These are phyloP conservation scores for Temnothorax longispinosus DNA, from an alignment of 1,140 invertebrate genomes.

Conservation along the genomic window DNA sequence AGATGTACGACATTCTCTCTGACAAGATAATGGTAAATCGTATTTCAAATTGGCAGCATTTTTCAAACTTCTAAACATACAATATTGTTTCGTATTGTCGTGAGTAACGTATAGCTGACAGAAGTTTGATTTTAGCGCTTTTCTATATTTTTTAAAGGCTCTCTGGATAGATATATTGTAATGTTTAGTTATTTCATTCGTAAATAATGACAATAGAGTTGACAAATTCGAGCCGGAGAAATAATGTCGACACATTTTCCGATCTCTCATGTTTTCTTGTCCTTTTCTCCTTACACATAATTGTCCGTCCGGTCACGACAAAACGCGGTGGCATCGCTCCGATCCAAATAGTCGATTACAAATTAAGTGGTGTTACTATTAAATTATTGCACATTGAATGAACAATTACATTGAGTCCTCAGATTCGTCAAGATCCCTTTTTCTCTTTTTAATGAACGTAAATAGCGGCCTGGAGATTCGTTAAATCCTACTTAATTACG, in stretches of 20 bases:
- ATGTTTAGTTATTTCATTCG: neutral
- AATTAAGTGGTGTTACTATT: constrained; percentile 78
- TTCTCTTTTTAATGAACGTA: constrained; percentile 33
- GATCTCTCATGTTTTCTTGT: neutral
- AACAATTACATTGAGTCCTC: constrained; percentile 79
- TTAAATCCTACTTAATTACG: constrained; percentile 41
- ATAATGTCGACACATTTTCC: constrained; percentile 10
- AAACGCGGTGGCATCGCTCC: neutral
- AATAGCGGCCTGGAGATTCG: neutral
- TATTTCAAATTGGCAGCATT: constrained; percentile 6
- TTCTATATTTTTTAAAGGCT: neutral
- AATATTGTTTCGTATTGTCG: constrained; percentile 36
- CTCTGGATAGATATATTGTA: neutral
- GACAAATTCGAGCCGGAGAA: constrained; percentile 6
- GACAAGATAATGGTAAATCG: neutral
- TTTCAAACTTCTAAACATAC: neutral
- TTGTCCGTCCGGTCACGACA: neutral
- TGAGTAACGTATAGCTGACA: neutral
- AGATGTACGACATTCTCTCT: neutral
- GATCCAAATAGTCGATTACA: constrained; percentile 44
- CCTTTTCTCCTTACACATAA: neutral
- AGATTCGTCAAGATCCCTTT: constrained; percentile 70
- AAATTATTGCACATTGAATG: constrained; percentile 83
- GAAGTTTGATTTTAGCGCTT: constrained; percentile 8
- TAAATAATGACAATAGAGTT: neutral